A percentile compares a stretch with the other conserved stretches of the same genome.
phyloP scores from a whole-genome alignment of 2,797 vertebrate genomes.

The Pteronotus mesoamericanus region DNA sequence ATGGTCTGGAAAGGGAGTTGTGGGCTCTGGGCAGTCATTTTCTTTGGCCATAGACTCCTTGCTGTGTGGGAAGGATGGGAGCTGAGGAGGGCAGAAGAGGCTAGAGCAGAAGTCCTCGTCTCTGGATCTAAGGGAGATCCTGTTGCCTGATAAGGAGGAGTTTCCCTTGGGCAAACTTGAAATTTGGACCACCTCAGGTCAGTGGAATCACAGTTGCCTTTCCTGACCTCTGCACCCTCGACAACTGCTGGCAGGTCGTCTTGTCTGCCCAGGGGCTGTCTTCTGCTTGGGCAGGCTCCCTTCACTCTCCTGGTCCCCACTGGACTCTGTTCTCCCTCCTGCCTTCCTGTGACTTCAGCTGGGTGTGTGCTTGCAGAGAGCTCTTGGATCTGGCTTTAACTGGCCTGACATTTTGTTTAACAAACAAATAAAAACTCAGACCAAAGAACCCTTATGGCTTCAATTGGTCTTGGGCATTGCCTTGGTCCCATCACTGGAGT shows the following conservation, averaged over 20 bases:
- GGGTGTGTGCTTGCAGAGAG: slow-evolving; percentile 50
- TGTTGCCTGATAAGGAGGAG: not conserved
- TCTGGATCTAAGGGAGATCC: not conserved
- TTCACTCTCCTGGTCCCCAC: accelerated
- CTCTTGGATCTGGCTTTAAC: slow-evolving; percentile 75
- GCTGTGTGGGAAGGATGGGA: not conserved
- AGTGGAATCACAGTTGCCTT: not conserved
- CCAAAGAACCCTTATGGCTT: slow-evolving; percentile 73
- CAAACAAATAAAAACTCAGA: slow-evolving; percentile 78
- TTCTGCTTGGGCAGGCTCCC: not conserved
- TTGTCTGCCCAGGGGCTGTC: not conserved
- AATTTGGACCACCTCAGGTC: not conserved
- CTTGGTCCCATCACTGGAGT: slow-evolving; percentile 60
- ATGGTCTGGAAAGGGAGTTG: not conserved
- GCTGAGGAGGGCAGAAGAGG: not conserved
- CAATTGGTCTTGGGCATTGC: slow-evolving; percentile 73
- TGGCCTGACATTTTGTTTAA: slow-evolving; percentile 82
- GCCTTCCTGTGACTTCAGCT: slow-evolving; percentile 40
- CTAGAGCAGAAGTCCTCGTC: not conserved
- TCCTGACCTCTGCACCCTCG: not conserved
- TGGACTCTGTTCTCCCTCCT: slow-evolving; percentile 10
- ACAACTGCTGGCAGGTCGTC: not conserved
- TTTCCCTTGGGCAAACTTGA: not conserved
- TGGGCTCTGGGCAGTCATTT: not conserved
- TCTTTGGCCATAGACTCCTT: not conserved